Conservation (phyloP, 1,140 invertebrate species). For the Aphis craccivora region DNA sequence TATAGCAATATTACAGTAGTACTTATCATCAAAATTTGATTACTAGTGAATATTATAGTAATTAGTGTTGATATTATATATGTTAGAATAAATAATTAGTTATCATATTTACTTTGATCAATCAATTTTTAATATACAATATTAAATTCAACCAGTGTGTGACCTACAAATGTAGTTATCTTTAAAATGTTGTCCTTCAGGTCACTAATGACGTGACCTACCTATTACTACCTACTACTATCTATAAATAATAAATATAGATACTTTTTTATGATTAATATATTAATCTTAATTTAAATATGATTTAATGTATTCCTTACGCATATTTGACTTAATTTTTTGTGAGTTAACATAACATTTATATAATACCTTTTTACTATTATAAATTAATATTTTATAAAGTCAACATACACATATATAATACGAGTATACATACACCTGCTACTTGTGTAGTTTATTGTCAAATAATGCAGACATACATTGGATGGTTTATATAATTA, state of each 20-base stretch:
- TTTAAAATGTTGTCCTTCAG: neutral
- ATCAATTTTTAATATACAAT: neutral
- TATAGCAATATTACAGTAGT: neutral
- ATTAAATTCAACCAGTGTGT: neutral
- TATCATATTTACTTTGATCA: neutral
- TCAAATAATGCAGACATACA: neutral
- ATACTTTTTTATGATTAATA: neutral
- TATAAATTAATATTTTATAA: neutral
- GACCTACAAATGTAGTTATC: neutral
- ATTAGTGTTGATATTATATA: neutral
- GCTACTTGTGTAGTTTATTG: neutral
- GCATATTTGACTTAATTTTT: neutral
- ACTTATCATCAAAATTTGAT: neutral
- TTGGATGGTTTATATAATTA: neutral
- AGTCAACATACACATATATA: neutral
- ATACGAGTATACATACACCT: no score
- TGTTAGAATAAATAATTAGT: neutral
- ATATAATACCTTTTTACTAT: neutral
- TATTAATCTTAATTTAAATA: neutral
- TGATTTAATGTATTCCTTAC: neutral
- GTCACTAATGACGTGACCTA: neutral
- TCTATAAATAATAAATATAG: neutral
- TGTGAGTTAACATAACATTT: neutral
- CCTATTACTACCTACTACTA: neutral
- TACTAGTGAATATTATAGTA: neutral